Evolutionary conservation across 2,113 vertebrate genomes (phyloP), one percentile per base, ranked within the genome.

Genomic region (Ameiurus melas): DNA sequence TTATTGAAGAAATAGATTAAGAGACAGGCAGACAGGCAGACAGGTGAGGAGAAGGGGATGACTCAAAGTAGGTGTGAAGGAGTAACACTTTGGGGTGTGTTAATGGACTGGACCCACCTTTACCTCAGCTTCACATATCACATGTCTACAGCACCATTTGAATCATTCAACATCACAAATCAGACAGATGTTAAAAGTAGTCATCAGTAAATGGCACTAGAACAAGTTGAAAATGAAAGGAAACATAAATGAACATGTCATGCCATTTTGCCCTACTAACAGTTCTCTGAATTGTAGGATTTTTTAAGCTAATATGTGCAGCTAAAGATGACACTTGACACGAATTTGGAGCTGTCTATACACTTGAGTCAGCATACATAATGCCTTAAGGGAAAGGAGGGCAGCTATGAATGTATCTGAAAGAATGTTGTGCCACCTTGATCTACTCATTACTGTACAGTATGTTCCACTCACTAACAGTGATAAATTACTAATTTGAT

Each of bases 11-110:
- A 80, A 80, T 5, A 36, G 36, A 13, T 30, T 8, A 55, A 58
- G 64, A 33, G 39, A 51, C 47, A 51, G 47, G 0, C 47, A 47
- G 6, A 47, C 47, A 70, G 30, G 33, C 10, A 79, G 57, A 39
- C 62, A 68, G 39, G 10, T 14, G 14, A 53, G 43, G 39, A 30
- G 25, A 57, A 6, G 47, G 20, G 33, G 25, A 80, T 88, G 87
- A 88, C 73, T 88, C 82, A 88, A 88, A 33, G 82, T 62, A 85
- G 87, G 83, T 70, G 75, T 88, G 51, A 80, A 58, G 30, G 5
- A 80, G 73, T 13, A 43, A 1, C 12, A 84, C 25, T 68, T 85
- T 80, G 19, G 84, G 87, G 87, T 85, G 87, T 88, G 83, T 47
- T 62, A 27, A 33, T 27, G n/a, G 33, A 82, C 47, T 20, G 13